Conservation (phyloP, 2,113 vertebrate species). For the Vulpes ferrilata region DNA sequence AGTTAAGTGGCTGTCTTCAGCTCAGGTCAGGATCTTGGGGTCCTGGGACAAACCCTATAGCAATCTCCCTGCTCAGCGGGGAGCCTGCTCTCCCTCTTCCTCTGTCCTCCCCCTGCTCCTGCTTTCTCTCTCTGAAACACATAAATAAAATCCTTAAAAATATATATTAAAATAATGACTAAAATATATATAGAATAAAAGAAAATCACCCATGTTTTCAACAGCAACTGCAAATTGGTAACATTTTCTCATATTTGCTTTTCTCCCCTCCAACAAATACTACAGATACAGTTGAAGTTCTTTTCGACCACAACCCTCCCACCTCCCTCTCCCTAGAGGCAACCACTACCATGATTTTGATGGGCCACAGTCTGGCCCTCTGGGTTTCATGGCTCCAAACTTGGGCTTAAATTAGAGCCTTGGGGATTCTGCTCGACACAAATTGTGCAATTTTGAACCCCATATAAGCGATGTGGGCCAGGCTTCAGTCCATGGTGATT, state of each 20-base stretch:
- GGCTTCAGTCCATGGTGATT: not conserved
- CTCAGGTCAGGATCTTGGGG: not conserved
- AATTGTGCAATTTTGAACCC: slow-evolving; percentile 3
- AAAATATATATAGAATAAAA: not conserved
- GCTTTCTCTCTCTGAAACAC: not conserved
- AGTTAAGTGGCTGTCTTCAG: not conserved
- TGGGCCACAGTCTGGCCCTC: slow-evolving; percentile 13
- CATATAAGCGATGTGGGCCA: not conserved
- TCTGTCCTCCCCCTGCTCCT: not conserved
- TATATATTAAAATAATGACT: slow-evolving; percentile 39
- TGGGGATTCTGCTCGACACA: not conserved
- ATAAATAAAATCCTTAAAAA: not conserved
- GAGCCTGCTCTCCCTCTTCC: not conserved
- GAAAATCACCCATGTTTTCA: not conserved
- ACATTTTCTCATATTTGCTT: not conserved
- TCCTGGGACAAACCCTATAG: not conserved
- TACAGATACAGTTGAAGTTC: not conserved
- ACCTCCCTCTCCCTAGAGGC: not conserved
- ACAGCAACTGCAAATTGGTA: slow-evolving; percentile 1
- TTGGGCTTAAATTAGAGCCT: slow-evolving; percentile 58
- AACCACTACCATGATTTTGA: not conserved
- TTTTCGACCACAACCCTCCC: not conserved
- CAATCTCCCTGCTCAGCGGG: not conserved
- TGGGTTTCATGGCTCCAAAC: slow-evolving; percentile 51
- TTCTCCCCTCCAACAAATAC: not conserved